A percentile compares a stretch with the other conserved stretches of the same genome.
phyloP scores from a whole-genome alignment of 2,113 vertebrate species.

The Camelus bactrianus region DNA sequence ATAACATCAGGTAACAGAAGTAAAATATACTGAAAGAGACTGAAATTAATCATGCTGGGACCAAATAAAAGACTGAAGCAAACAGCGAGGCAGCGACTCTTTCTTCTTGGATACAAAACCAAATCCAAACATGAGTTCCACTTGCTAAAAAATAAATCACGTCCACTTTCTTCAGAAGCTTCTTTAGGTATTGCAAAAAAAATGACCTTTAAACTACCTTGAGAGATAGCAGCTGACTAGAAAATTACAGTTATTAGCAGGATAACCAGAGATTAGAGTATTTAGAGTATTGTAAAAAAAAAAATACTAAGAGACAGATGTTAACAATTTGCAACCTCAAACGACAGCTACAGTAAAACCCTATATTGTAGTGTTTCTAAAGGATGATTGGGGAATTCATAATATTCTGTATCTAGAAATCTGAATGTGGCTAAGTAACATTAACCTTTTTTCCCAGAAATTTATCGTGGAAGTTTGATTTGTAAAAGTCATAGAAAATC shows the following conservation, averaged over 20 bases:
- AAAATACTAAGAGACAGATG: conserved; percentile 88
- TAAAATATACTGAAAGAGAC: conserved; percentile 24
- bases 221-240: conserved; percentile 90
- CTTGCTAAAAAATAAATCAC: conserved; percentile 75
- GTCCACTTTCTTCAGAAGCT: conserved; percentile 71
- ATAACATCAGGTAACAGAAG: conserved; percentile 47
- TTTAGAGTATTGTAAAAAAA: conserved; percentile 86
- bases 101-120: conserved; percentile 69
- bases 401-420: conserved; percentile 63
- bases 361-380: conserved; percentile 79
- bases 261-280: conserved; percentile 87
- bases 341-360: conserved; percentile 86
- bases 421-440: conserved; percentile 65
- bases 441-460: conserved; percentile 61
- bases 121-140: conserved; percentile 70
- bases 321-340: conserved; percentile 88
- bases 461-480: conserved; percentile 50
- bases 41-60: conserved; percentile 40
- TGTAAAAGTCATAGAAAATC: conserved; percentile 39
- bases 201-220: conserved; percentile 91
- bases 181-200: conserved; percentile 80
- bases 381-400: conserved; percentile 69
- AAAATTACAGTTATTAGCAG: conserved; percentile 90
- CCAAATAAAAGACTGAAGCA: conserved; percentile 50
- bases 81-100: conserved; percentile 41